Evolutionary conservation across 2,113 vertebrate genomes (phyloP).

Genomic region (Hydrochoerus hydrochaeris): DNA sequence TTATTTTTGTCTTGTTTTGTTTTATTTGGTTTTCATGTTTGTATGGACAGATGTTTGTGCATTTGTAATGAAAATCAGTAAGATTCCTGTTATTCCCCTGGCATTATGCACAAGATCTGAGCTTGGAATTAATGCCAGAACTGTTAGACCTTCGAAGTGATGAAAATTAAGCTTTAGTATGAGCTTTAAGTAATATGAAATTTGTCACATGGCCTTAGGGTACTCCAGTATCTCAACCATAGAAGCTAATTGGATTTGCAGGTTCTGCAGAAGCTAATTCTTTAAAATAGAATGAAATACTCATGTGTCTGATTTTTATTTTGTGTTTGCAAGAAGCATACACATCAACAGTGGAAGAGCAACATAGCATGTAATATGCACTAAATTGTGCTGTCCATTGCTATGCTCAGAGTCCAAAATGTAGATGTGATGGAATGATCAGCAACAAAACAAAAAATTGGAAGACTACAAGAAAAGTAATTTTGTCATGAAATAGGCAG

Average conservation of each 20-base stretch:
- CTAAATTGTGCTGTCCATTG: not conserved
- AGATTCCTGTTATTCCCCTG: not conserved
- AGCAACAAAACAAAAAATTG: not conserved
- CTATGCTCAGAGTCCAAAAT: fast-evolving
- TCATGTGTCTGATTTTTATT: not conserved
- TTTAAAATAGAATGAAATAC: not conserved
- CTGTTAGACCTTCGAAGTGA: not conserved
- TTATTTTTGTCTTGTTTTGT: not conserved
- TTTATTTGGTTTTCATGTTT: not conserved
- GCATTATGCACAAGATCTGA: not conserved
- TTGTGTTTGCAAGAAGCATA: not conserved
- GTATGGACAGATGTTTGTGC: not conserved
- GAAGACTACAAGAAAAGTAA: not conserved
- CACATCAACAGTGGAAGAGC: not conserved
- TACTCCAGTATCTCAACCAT: not conserved
- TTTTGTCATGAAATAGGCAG: not conserved
- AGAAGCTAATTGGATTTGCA: not conserved
- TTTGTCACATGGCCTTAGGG: not conserved
- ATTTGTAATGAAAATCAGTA: not conserved
- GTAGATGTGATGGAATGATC: not conserved
- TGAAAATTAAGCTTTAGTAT: not conserved
- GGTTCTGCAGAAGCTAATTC: not conserved
- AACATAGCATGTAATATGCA: not conserved
- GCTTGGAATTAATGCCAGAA: not conserved
- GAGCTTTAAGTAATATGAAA: slow-evolving; percentile 6